Percentiles rank a stretch among this genome's conserved stretches.
Conservation (phyloP, 2,113 vertebrate genomes). For the Puntigrus tetrazona region DNA sequence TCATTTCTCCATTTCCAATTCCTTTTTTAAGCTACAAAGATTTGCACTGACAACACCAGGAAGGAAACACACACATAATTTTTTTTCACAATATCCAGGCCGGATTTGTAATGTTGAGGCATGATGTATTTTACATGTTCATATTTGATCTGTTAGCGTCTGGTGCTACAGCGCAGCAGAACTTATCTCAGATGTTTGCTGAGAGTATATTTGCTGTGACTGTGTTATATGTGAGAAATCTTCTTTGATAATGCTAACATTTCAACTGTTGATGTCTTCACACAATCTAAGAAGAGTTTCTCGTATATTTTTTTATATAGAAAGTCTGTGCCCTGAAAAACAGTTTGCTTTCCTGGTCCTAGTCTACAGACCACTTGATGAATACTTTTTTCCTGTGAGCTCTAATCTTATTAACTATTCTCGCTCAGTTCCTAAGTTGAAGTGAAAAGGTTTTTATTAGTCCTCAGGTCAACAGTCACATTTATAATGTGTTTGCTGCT, state of each 20-base stretch:
- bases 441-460: background rate
- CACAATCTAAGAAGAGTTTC: background rate
- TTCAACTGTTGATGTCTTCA: background rate
- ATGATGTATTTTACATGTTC: background rate
- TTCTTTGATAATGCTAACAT: background rate
- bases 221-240: background rate
- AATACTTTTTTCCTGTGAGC: background rate
- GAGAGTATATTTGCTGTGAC: background rate
- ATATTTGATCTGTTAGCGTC: background rate
- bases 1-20: constrained; percentile 20
- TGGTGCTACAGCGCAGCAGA: background rate
- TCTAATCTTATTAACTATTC: background rate
- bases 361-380: background rate
- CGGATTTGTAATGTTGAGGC: background rate
- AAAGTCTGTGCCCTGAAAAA: background rate
- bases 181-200: background rate
- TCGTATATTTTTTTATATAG: no score
- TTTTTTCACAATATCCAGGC: background rate
- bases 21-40: background rate
- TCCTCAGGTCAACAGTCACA: background rate
- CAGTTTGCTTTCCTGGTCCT: no score
- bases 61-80: background rate
- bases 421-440: background rate
- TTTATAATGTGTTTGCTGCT: background rate
- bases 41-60: background rate